phyloP scores from a whole-genome alignment of 2,797 vertebrate genomes.

The Aphelocoma californica region DNA sequence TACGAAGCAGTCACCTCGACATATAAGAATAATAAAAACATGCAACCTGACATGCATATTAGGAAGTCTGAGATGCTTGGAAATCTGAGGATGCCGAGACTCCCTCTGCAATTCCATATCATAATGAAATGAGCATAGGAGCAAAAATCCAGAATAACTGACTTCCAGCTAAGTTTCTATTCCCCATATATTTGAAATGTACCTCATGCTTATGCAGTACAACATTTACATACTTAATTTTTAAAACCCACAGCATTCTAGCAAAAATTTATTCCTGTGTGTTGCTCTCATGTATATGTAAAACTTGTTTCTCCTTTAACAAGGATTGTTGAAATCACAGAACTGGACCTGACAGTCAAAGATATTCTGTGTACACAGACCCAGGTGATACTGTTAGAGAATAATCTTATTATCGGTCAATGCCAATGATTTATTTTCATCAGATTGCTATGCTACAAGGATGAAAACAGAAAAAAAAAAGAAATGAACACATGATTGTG shows the following conservation, averaged over 20 bases:
- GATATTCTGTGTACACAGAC: neutral
- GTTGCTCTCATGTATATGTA: neutral
- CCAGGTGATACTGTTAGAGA: neutral
- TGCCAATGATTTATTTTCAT: neutral
- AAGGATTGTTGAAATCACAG: neutral
- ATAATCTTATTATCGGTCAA: neutral
- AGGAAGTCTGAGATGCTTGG: neutral
- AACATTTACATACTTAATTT: slow-evolving; percentile 54
- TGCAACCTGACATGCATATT: neutral
- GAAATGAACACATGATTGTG: neutral
- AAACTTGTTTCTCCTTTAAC: slow-evolving; percentile 14
- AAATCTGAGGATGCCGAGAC: neutral
- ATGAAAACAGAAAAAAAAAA: neutral
- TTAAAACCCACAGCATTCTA: slow-evolving; percentile 15
- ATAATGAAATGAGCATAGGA: slow-evolving; percentile 12
- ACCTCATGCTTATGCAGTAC: slow-evolving; percentile 45
- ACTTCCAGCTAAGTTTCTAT: slow-evolving; percentile 39
- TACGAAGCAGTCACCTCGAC: neutral
- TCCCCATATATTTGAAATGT: slow-evolving; percentile 39
- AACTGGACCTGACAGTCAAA: neutral
- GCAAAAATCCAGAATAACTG: slow-evolving; percentile 24
- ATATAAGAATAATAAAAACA: neutral
- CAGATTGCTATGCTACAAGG: neutral
- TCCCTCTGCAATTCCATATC: neutral
- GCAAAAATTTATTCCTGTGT: neutral